These are phyloP conservation scores for Octodon degus DNA, from an alignment of 2,113 vertebrate genomes.

Conservation along the genomic window DNA sequence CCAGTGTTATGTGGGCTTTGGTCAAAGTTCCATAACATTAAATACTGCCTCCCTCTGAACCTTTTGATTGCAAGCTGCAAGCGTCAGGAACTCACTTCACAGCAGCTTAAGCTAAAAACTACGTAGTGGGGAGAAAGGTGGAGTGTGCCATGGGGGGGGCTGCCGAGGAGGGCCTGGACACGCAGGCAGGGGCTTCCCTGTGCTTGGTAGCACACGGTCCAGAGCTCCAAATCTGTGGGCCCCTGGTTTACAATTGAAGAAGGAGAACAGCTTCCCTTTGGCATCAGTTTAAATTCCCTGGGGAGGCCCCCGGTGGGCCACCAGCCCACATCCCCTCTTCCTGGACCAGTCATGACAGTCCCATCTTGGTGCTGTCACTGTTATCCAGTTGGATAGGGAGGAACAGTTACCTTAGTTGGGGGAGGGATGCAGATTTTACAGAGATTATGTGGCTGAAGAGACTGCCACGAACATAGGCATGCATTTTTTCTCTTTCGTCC, in stretches of 20 bases:
- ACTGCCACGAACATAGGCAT: rapidly evolving
- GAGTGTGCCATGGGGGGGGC: rapidly evolving
- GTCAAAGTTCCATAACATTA: rapidly evolving
- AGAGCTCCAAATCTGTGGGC: not conserved
- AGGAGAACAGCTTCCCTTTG: not conserved
- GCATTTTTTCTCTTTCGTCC: not conserved
- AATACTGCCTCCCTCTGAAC: not conserved
- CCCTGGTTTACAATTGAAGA: too few relatives aligned
- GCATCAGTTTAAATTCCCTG: not conserved
- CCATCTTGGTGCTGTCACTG: not conserved
- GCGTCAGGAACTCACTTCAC: not conserved
- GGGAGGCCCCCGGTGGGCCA: too few relatives aligned
- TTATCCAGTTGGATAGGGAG: too few relatives aligned
- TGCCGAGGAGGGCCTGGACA: rapidly evolving
- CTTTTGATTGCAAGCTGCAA: not conserved
- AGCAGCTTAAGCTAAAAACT: not conserved
- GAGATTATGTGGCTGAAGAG: too few relatives aligned
- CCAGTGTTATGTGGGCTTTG: not conserved
- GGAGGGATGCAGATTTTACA: not conserved
- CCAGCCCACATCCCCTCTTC: too few relatives aligned
- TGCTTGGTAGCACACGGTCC: rapidly evolving
- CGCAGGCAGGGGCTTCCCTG: rapidly evolving
- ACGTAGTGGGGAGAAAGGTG: not conserved
- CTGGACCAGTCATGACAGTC: not conserved
- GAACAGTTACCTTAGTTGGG: too few relatives aligned